Conservation (phyloP, 1,140 invertebrate species). For the Cecropterus lyciades region DNA sequence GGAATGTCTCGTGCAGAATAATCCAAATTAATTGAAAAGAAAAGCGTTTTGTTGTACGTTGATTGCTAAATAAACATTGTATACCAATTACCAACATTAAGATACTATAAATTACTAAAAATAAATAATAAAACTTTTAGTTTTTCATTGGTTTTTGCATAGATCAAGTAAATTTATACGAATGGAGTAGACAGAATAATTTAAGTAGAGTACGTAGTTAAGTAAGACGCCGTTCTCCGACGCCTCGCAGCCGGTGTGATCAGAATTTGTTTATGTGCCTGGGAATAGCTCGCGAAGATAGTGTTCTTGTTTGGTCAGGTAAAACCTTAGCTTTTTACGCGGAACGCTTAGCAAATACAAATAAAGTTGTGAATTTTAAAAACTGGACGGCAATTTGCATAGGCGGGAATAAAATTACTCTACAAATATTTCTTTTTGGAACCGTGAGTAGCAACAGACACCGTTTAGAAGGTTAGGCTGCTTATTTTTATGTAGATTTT, state of each 20-base stretch:
- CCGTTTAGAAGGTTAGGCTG: neutral
- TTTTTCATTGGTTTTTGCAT: conserved; percentile 5
- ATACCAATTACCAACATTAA: too few species aligned
- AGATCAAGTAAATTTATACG: conserved; percentile 28
- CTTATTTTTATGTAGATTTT: neutral
- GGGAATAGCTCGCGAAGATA: conserved; percentile 71
- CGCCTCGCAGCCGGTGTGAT: conserved; percentile 67
- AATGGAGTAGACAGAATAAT: conserved; percentile 37
- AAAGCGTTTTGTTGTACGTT: too few species aligned
- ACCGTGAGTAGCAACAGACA: conserved; percentile 45
- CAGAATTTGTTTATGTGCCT: conserved; percentile 80
- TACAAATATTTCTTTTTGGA: conserved; percentile 52
- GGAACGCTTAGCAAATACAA: conserved; percentile 75
- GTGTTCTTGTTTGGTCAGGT: conserved; percentile 73
- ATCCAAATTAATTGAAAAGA: neutral
- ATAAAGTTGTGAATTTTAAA: conserved; percentile 75
- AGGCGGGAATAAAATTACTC: conserved; percentile 63
- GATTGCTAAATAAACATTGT: too few species aligned
- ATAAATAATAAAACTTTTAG: neutral
- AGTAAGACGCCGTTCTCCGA: conserved; percentile 50
- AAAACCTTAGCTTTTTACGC: conserved; percentile 77
- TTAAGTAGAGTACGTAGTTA: conserved; percentile 48
- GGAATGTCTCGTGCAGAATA: conserved; percentile 7
- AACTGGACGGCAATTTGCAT: conserved; percentile 62
- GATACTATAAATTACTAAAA: neutral